Evolutionary conservation across 2,888 invertebrate species (phyloP).

Genomic region (Malthinus seriepunctatus): DNA sequence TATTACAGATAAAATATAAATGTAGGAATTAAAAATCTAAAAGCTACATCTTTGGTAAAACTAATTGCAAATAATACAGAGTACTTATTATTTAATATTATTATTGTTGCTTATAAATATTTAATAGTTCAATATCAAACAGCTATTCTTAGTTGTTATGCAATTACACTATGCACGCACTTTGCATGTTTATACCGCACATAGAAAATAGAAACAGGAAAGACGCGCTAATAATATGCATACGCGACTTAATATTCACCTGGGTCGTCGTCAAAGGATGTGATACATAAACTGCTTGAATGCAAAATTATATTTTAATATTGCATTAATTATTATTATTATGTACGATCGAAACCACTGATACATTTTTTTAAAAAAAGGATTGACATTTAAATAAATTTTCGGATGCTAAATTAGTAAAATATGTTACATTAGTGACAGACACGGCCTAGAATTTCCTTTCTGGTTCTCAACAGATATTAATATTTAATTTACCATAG

Average conservation of each 20-base stretch:
- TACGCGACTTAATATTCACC: constrained; percentile 44
- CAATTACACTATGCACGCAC: constrained; percentile 31
- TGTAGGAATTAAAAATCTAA: not conserved
- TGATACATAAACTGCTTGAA: constrained; percentile 42
- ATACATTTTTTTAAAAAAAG: too few relatives aligned
- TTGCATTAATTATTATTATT: constrained; percentile 11
- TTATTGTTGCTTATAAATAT: constrained; percentile 13
- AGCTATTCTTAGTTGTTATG: constrained; percentile 34
- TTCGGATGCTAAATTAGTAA: too few relatives aligned
- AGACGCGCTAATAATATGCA: constrained; percentile 42
- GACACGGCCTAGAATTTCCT: too few relatives aligned
- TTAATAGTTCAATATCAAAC: constrained; percentile 16
- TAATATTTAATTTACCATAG: too few relatives aligned
- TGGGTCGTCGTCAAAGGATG: constrained; percentile 42
- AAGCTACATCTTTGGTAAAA: constrained; percentile 1
- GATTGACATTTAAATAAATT: too few relatives aligned
- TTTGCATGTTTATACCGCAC: constrained; percentile 30
- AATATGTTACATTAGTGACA: too few relatives aligned
- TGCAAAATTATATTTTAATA: constrained; percentile 39
- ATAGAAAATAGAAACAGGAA: constrained; percentile 39
- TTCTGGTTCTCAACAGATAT: too few relatives aligned
- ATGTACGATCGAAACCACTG: not conserved
- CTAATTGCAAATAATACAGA: constrained; percentile 9
- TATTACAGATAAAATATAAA: constrained; percentile 13
- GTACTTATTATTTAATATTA: constrained; percentile 5